Conservation (phyloP, 2,113 vertebrate genomes). For the Balaeniceps rex region DNA sequence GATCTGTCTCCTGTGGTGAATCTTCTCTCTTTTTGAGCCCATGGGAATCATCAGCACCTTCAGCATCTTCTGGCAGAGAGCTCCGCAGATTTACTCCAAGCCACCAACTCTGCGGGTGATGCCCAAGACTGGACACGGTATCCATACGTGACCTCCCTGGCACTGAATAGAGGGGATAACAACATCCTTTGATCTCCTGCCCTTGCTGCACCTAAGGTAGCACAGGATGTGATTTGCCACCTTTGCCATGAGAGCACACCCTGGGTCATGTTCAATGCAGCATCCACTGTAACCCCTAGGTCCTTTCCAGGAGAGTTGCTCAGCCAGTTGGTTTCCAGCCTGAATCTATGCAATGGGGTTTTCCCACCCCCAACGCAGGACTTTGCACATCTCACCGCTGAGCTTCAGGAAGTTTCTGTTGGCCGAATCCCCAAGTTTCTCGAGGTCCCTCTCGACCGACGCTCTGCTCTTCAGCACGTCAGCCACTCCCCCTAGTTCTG, state of each 20-base stretch:
- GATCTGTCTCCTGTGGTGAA: neutral
- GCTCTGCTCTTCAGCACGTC: neutral
- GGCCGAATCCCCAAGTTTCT: neutral
- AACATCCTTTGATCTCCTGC: neutral
- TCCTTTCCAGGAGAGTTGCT: neutral
- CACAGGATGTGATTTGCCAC: neutral
- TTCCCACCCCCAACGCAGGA: neutral
- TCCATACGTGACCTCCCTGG: fast-evolving
- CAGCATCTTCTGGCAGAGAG: neutral
- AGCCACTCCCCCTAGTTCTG: neutral
- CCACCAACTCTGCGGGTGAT: neutral
- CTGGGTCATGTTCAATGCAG: neutral
- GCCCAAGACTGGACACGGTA: neutral
- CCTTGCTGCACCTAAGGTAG: neutral
- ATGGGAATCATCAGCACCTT: neutral
- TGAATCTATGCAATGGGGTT: neutral
- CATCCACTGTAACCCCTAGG: neutral
- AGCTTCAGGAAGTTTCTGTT: neutral
- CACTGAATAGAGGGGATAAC: neutral
- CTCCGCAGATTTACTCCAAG: neutral
- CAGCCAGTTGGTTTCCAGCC: neutral
- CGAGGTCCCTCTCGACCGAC: neutral
- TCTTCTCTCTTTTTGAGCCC: neutral
- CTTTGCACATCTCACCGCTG: neutral
- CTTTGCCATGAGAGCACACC: neutral